These are phyloP conservation scores for Monopis laevigella DNA, from an alignment of 2,888 invertebrate species.

Conservation along the genomic window DNA sequence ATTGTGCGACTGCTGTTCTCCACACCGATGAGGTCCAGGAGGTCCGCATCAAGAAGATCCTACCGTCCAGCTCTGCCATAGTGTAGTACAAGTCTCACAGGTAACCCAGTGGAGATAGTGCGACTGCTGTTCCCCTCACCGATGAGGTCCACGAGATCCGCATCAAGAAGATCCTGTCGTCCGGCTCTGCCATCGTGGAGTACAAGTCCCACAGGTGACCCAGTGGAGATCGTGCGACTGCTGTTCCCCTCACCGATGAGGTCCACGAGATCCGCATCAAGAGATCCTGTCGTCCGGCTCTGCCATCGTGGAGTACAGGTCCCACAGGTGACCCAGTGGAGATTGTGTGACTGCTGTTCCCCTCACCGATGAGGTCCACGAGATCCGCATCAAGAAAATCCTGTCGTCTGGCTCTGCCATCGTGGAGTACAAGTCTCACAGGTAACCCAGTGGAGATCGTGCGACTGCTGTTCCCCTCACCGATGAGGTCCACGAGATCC, in stretches of 20 bases:
- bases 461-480: conserved; percentile 64
- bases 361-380: conserved; percentile 58
- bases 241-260: conserved; percentile 64
- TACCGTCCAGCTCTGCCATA: conserved; percentile 70
- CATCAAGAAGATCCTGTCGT: conserved; percentile 46
- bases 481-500: conserved; percentile 56
- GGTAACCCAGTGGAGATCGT: conserved; percentile 67
- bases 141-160: conserved; percentile 58
- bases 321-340: conserved; percentile 74
- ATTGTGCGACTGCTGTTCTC: no score
- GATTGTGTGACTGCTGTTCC: conserved; percentile 65
- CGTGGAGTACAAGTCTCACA: conserved; percentile 77
- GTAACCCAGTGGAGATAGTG: conserved; percentile 67
- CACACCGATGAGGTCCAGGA: conserved; percentile 59
- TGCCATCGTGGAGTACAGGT: conserved; percentile 77
- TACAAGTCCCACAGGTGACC: conserved; percentile 76
- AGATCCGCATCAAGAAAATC: conserved; percentile 53
- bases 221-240: conserved; percentile 55
- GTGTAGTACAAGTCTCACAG: conserved; percentile 78
- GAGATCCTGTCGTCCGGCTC: conserved; percentile 60
- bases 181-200: conserved; percentile 75
- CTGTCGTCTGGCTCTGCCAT: conserved; percentile 70
- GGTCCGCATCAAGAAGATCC: conserved; percentile 51
- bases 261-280: conserved; percentile 56
- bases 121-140: conserved; percentile 62